Evolutionary conservation across 2,888 invertebrate genomes (phyloP).

Genomic region (Drosophila picticornis): DNA sequence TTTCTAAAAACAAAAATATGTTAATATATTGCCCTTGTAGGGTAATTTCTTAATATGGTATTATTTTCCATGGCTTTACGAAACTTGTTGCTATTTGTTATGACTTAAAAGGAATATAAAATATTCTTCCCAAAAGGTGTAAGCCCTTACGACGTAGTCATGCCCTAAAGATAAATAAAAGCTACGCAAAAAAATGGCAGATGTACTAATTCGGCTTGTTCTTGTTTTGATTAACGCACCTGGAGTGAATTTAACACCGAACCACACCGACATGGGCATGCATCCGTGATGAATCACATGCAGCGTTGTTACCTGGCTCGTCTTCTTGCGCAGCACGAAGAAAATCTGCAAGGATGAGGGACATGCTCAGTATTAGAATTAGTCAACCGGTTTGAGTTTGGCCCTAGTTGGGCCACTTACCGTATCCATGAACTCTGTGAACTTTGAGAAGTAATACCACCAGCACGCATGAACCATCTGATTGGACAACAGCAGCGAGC

Average conservation of each 20-base stretch:
- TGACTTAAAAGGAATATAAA: neutral
- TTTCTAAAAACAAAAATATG: neutral
- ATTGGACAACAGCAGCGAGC: constrained; percentile 14
- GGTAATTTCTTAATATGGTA: neutral
- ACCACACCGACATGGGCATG: constrained; percentile 99
- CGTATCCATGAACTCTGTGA: constrained; percentile 98
- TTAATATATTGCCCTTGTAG: neutral
- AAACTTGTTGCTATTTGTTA: neutral
- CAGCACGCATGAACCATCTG: constrained; percentile 97
- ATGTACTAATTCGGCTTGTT: neutral
- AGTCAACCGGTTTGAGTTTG: neutral
- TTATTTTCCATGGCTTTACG: neutral
- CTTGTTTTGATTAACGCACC: constrained; percentile 86
- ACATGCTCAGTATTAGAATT: neutral
- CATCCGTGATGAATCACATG: constrained; percentile 98
- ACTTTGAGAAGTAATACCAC: constrained; percentile 99
- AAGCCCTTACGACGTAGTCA: neutral
- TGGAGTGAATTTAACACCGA: constrained; percentile 97
- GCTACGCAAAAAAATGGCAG: neutral
- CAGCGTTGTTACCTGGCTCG: constrained; percentile 95
- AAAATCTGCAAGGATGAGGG: constrained; percentile 89
- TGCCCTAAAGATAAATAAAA: neutral
- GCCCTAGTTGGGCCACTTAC: constrained; percentile 88
- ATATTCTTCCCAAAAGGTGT: neutral
- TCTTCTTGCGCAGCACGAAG: constrained; percentile 97